Conservation (phyloP, 1,140 invertebrate genomes). For the Adoxophyes honmai region DNA sequence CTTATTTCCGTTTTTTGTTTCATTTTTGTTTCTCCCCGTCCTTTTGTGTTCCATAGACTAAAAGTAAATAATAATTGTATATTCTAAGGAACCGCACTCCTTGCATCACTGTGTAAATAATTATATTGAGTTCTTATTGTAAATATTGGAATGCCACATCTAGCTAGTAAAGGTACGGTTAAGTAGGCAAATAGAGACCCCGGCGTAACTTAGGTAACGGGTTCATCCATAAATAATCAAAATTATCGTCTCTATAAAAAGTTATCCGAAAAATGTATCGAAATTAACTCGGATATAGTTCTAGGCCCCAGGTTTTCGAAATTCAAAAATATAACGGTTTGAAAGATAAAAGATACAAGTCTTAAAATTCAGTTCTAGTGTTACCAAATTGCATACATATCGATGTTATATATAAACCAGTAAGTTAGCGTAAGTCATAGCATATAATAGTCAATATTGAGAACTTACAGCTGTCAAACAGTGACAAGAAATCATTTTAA, state of each 20-base stretch:
- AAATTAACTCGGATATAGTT: conserved; percentile 32
- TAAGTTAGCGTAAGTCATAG: conserved; percentile 62
- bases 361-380: conserved; percentile 49
- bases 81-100: conserved; percentile 76
- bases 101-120: conserved; percentile 71
- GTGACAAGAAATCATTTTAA: conserved; percentile 38
- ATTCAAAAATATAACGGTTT: conserved; percentile 28
- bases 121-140: conserved; percentile 45
- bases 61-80: conserved; percentile 55
- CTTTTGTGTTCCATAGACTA: conserved; percentile 35
- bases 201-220: conserved; percentile 38
- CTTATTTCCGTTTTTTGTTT: conserved; percentile 66
- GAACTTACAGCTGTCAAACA: conserved; percentile 66
- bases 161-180: conserved; percentile 34
- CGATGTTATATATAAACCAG: conserved; percentile 67
- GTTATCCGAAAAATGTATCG: conserved; percentile 36
- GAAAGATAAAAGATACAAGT: conserved; percentile 22
- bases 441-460: conserved; percentile 66
- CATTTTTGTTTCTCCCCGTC: conserved; percentile 49
- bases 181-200: conserved; percentile 51
- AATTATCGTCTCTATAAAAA: conserved; percentile 42
- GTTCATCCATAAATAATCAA: conserved; percentile 48
- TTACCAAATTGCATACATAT: conserved; percentile 72
- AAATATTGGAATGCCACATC: conserved; percentile 50
- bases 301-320: conserved; percentile 27